A percentile compares a stretch with the other conserved stretches of the same genome.
phyloP scores from a whole-genome alignment of 2,888 invertebrate genomes.

The Portevinia maculata region DNA sequence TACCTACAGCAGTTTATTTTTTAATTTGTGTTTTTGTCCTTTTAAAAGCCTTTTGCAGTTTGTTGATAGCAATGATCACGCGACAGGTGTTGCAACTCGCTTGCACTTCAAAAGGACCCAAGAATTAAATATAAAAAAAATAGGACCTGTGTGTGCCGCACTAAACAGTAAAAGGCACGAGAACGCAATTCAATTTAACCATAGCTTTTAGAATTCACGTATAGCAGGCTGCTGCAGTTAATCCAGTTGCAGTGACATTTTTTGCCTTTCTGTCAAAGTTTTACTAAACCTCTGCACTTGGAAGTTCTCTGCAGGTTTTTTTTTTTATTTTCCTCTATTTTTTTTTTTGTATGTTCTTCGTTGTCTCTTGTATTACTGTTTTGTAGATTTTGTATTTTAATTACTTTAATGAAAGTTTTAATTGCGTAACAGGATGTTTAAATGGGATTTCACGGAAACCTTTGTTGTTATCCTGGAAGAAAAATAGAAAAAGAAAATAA shows the following conservation, averaged over 20 bases:
- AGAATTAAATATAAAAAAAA: background rate
- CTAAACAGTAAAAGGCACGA: constrained; percentile 44
- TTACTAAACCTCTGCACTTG: constrained; percentile 64
- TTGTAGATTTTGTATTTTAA: constrained; percentile 52
- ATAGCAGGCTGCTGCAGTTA: constrained; percentile 22
- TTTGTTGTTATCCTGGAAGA: constrained; percentile 68
- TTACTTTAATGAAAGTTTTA: constrained; percentile 71
- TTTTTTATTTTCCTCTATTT: background rate
- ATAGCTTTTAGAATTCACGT: constrained; percentile 44
- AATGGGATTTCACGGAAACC: constrained; percentile 56
- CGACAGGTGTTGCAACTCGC: constrained; percentile 56
- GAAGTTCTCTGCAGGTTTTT: constrained; percentile 40
- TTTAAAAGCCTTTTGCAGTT: constrained; percentile 32
- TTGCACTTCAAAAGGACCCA: constrained; percentile 14
- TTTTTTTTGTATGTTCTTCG: constrained; percentile 14
- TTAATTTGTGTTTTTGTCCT: constrained; percentile 2
- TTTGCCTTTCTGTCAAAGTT: constrained; percentile 66
- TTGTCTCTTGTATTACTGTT: constrained; percentile 12
- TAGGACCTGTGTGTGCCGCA: constrained; percentile 14
- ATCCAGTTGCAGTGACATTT: constrained; percentile 2
- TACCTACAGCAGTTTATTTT: constrained; percentile 29
- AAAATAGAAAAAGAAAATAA: constrained; percentile 41
- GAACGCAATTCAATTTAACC: constrained; percentile 70
- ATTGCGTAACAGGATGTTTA: constrained; percentile 62
- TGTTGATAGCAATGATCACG: constrained; percentile 52